These are phyloP conservation scores for Ageneiosus marmoratus DNA, from an alignment of 2,113 vertebrate species.

Conservation along the genomic window DNA sequence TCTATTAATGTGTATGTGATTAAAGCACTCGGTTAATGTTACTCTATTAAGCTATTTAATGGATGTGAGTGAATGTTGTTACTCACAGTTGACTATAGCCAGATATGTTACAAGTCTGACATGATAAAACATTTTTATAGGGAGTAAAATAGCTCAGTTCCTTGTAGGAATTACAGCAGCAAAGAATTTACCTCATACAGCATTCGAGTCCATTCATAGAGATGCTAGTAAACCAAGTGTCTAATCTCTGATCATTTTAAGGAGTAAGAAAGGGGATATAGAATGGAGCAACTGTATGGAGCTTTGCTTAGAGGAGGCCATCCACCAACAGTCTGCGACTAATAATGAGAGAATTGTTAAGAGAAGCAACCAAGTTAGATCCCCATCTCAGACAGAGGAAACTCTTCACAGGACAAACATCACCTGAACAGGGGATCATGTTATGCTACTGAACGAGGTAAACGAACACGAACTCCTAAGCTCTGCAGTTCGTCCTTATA, in stretches of 20 bases:
- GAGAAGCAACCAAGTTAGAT: neutral
- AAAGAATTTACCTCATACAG: neutral
- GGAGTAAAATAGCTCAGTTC: neutral
- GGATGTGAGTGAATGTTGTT: neutral
- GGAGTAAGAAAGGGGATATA: neutral
- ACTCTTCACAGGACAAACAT: neutral
- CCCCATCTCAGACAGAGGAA: neutral
- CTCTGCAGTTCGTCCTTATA: too few species aligned
- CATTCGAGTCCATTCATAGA: neutral
- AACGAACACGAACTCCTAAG: too few species aligned
- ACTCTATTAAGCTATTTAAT: neutral
- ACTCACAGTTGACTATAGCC: neutral
- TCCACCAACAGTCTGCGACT: neutral
- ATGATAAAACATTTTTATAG: slow-evolving; percentile 17
- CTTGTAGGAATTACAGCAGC: neutral
- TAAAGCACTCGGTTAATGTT: neutral
- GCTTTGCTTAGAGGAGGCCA: neutral
- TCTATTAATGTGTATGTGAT: neutral
- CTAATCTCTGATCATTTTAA: neutral
- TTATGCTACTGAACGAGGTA: too few species aligned
- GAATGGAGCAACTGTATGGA: neutral
- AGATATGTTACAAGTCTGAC: neutral
- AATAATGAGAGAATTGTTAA: neutral
- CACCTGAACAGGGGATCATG: too few species aligned
- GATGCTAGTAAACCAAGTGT: neutral